Evolutionary conservation across 2,888 invertebrate species (phyloP).

Genomic region (Xestia sexstrigata): DNA sequence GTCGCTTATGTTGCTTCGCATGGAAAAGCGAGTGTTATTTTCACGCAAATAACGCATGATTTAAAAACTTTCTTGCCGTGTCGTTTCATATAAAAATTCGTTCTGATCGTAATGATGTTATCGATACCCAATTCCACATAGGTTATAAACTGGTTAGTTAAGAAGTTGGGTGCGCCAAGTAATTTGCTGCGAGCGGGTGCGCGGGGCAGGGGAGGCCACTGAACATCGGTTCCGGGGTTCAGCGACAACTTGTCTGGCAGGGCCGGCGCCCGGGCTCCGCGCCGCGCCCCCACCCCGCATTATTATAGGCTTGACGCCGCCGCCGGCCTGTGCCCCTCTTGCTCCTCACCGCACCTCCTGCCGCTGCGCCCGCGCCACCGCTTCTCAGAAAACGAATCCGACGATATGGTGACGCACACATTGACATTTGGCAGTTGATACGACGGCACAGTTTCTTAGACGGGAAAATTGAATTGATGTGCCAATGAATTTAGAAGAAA

Average conservation of each 20-base stretch:
- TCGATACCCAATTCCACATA: conserved; percentile 70
- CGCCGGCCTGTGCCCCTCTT: conserved; percentile 67
- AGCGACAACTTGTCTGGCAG: conserved; percentile 90
- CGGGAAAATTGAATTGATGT: conserved; percentile 54
- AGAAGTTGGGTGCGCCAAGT: conserved; percentile 80
- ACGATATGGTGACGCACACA: conserved; percentile 72
- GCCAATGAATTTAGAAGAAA: conserved; percentile 39
- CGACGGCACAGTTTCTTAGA: conserved; percentile 68
- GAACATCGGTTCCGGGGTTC: conserved; percentile 75
- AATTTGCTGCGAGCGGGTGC: conserved; percentile 74
- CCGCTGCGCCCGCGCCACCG: conserved; percentile 79
- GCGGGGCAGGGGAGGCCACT: conserved; percentile 66
- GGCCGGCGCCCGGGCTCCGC: conserved; percentile 74
- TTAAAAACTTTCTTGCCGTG: conserved; percentile 32
- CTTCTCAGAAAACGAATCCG: conserved; percentile 85
- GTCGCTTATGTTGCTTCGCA: not conserved
- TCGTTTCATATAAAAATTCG: conserved; percentile 32
- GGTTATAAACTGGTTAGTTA: conserved; percentile 76
- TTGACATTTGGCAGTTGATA: conserved; percentile 70
- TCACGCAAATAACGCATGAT: not conserved
- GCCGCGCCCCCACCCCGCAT: conserved; percentile 68
- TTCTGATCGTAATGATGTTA: conserved; percentile 63
- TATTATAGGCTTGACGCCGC: conserved; percentile 82
- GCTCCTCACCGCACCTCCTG: conserved; percentile 64
- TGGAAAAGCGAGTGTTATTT: not conserved